Percentiles rank a stretch among this genome's conserved stretches.
Evolutionary conservation across 2,797 vertebrate species (phyloP).

Genomic region (Chaetophractus vellerosus): DNA sequence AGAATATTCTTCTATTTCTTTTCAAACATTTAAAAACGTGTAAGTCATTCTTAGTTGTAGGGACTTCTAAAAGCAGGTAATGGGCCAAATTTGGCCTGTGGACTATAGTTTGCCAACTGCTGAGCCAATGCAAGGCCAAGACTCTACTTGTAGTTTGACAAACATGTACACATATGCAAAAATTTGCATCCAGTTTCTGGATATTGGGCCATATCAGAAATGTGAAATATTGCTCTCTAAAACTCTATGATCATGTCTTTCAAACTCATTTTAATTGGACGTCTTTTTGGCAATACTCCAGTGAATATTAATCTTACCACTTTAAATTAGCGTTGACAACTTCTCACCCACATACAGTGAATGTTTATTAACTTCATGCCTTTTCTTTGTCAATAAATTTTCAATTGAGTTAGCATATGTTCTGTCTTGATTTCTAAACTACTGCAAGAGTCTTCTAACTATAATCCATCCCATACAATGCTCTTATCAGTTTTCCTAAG

Average conservation of each 20-base stretch:
- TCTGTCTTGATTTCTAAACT: constrained; percentile 11
- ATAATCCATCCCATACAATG: background rate
- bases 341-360: background rate
- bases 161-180: background rate
- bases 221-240: background rate
- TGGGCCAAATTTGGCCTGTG: background rate
- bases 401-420: constrained; percentile 22
- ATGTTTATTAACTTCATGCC: constrained; percentile 13
- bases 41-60: constrained; percentile 9
- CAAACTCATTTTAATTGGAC: background rate
- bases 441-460: constrained; percentile 32
- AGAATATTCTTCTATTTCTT: constrained; percentile 50
- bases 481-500: constrained; percentile 16
- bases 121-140: background rate
- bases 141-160: background rate
- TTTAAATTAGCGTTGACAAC: background rate
- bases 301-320: background rate
- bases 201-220: constrained; percentile 1
- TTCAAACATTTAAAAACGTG: constrained; percentile 38
- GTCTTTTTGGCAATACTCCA: background rate
- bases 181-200: constrained; percentile 4
- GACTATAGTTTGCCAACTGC: background rate
- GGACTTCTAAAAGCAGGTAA: constrained; percentile 23
- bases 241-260: background rate
- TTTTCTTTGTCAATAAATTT: constrained; percentile 52